Conservation (phyloP, 2,888 invertebrate genomes). For the Pollenia amentaria region DNA sequence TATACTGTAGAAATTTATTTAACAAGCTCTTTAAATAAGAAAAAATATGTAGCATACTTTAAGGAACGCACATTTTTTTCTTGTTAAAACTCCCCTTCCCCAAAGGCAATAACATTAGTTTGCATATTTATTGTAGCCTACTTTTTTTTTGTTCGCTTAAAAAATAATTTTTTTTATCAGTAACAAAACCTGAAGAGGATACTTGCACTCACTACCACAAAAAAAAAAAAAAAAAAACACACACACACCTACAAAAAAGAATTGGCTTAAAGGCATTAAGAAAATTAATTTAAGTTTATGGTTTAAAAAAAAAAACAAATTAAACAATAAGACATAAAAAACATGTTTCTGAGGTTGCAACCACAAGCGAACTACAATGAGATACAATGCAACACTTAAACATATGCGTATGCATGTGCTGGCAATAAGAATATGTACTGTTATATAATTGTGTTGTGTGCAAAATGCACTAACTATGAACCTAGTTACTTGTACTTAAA, state of each 20-base stretch:
- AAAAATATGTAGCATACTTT: conserved; percentile 55
- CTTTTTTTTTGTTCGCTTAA: conserved; percentile 49
- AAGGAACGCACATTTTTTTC: conserved; percentile 37
- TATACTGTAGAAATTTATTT: conserved; percentile 28
- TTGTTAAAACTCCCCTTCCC: background rate
- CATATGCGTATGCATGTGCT: background rate
- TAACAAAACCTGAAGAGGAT: conserved; percentile 46
- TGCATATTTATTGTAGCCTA: conserved; percentile 57
- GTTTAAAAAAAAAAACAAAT: conserved; percentile 35
- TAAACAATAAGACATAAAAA: conserved; percentile 14
- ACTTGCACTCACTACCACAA: conserved; percentile 5
- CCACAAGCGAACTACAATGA: conserved; percentile 14
- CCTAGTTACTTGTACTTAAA: conserved; percentile 48
- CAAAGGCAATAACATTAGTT: conserved; percentile 13
- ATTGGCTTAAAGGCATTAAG: conserved; percentile 64
- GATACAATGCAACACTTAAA: background rate
- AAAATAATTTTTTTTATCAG: conserved; percentile 39
- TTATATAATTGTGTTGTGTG: background rate
- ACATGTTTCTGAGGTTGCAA: conserved; percentile 29
- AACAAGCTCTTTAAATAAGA: conserved; percentile 3
- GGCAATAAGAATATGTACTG: background rate
- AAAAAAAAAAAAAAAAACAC: no score
- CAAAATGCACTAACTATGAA: conserved; percentile 33
- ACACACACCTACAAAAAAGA: conserved; percentile 6
- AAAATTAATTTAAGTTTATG: conserved; percentile 71